Conservation (phyloP, 2,113 vertebrate species). For the Apodemus speciosus region DNA sequence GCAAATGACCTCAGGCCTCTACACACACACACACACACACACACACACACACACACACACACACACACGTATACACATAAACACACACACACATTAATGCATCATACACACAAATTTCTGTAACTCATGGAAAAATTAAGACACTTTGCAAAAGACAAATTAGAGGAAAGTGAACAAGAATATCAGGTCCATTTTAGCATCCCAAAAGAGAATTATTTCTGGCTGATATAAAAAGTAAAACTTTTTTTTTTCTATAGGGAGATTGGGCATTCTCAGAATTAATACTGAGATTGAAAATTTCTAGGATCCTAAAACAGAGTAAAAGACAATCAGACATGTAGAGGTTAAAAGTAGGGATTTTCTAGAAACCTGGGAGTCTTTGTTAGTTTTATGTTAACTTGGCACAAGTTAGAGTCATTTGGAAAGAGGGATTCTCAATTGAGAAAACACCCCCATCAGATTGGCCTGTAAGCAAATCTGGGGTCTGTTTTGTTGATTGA, state of each 20-base stretch:
- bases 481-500: not conserved
- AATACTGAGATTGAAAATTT: conserved; percentile 12
- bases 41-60: too few relatives aligned
- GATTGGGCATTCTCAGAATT: conserved; percentile 30
- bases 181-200: conserved; percentile 44
- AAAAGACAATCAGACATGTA: not conserved
- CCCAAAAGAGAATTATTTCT: not conserved
- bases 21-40: not conserved
- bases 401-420: not conserved
- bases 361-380: not conserved
- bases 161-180: not conserved
- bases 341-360: conserved; percentile 9
- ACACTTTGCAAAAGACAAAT: not conserved
- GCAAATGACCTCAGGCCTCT: too few relatives aligned
- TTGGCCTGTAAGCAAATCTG: not conserved
- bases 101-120: not conserved
- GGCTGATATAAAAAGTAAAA: not conserved
- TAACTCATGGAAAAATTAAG: conserved; percentile 14
- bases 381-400: not conserved
- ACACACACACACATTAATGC: too few relatives aligned
- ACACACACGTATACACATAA: too few relatives aligned
- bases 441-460: not conserved
- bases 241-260: conserved; percentile 55
- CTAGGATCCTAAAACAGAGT: not conserved
- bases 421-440: not conserved